A percentile compares a stretch with the other conserved stretches of the same genome.
Conservation (phyloP, 1,140 invertebrate species). For the Drosophila sulfurigaster region DNA sequence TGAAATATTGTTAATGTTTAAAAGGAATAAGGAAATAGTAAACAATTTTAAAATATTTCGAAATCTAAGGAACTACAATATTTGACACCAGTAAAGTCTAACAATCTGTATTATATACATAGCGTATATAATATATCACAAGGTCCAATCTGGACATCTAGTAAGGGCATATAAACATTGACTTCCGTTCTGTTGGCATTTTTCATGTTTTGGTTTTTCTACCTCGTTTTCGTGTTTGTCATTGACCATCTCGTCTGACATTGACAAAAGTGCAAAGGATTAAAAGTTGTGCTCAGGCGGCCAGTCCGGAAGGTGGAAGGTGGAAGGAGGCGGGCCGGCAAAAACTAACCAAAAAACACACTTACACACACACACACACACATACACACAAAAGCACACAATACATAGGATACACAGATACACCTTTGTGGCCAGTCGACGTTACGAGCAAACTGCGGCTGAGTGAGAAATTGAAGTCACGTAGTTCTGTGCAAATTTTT, state of each 20-base stretch:
- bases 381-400: conserved; percentile 23
- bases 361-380: conserved; percentile 7
- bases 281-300: conserved; percentile 68
- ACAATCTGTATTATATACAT: neutral
- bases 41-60: too few relatives aligned
- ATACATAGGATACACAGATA: conserved; percentile 18
- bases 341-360: conserved; percentile 47
- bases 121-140: neutral
- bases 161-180: conserved; percentile 44
- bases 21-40: too few relatives aligned
- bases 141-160: conserved; percentile 23
- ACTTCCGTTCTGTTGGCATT: conserved; percentile 20
- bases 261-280: conserved; percentile 81
- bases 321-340: conserved; percentile 24
- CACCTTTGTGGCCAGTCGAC: conserved; percentile 34
- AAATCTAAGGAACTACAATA: neutral
- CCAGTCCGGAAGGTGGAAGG: conserved; percentile 3
- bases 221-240: conserved; percentile 59
- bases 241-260: conserved; percentile 68
- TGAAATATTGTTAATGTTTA: too few relatives aligned
- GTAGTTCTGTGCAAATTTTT: conserved; percentile 80
- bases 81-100: too few relatives aligned
- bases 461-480: conserved; percentile 77
- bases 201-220: conserved; percentile 15
- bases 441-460: conserved; percentile 30